Evolutionary conservation across 2,113 vertebrate species (phyloP).

Genomic region (Probosciger aterrimus): DNA sequence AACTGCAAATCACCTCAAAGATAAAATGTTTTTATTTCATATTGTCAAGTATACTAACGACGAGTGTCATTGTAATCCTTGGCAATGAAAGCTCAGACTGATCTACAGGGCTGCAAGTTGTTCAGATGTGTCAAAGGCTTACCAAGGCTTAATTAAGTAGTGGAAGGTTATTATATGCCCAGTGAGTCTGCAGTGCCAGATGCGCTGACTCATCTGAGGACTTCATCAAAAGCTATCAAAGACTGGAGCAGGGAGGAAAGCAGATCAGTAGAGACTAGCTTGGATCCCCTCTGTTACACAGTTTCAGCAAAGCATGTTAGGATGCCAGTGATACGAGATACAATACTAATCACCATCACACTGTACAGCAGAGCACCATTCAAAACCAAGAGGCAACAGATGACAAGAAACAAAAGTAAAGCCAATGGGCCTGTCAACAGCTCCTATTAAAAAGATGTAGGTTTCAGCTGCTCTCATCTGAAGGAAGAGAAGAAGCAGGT

Average conservation of each 20-base stretch:
- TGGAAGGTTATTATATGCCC: neutral
- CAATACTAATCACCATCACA: neutral
- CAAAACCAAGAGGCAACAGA: neutral
- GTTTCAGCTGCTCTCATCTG: neutral
- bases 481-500: neutral
- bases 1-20: neutral
- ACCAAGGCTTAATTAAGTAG: neutral
- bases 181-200: neutral
- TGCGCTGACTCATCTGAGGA: neutral
- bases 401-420: neutral
- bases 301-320: neutral
- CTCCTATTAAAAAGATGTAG: neutral
- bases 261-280: neutral
- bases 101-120: neutral
- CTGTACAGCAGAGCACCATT: neutral
- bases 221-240: neutral
- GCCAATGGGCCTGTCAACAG: neutral
- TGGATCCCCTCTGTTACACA: neutral
- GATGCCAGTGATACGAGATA: neutral
- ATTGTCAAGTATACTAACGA: neutral
- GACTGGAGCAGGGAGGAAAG: neutral
- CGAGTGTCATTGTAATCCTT: neutral
- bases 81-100: neutral
- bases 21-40: neutral
- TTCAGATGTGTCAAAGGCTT: neutral